Evolutionary conservation across 1,140 invertebrate species (phyloP).

Genomic region (Euschistus heros): DNA sequence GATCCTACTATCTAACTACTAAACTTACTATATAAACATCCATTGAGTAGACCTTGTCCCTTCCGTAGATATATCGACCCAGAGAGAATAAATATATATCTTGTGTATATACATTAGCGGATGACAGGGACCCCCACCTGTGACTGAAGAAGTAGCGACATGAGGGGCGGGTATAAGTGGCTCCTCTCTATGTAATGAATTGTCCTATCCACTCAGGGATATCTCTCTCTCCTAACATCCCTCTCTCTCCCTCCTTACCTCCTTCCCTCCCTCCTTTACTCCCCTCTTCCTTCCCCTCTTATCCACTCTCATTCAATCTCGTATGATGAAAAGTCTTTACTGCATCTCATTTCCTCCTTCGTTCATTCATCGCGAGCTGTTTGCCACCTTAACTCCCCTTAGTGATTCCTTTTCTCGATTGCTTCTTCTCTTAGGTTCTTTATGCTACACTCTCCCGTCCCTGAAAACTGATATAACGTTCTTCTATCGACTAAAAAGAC

Average conservation of each 20-base stretch:
- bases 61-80: too few species aligned
- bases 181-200: background rate
- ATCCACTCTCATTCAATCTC: conserved; percentile 3
- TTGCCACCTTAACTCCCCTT: background rate
- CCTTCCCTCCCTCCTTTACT: background rate
- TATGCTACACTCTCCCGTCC: too few species aligned
- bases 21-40: too few species aligned
- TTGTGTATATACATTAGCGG: too few species aligned
- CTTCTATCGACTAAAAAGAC: too few species aligned
- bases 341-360: background rate
- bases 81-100: too few species aligned
- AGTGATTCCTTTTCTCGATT: background rate
- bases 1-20: too few species aligned
- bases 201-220: conserved; percentile 2
- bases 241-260: background rate
- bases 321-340: conserved; percentile 9
- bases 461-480: too few species aligned
- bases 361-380: background rate
- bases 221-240: background rate
- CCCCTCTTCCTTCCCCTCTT: background rate
- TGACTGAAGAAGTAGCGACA: too few species aligned
- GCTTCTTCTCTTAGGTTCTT: background rate
- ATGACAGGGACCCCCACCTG: too few species aligned
- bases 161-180: background rate
- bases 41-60: too few species aligned